phyloP scores from a whole-genome alignment of 2,797 vertebrate genomes.

The Chromis chromis region DNA sequence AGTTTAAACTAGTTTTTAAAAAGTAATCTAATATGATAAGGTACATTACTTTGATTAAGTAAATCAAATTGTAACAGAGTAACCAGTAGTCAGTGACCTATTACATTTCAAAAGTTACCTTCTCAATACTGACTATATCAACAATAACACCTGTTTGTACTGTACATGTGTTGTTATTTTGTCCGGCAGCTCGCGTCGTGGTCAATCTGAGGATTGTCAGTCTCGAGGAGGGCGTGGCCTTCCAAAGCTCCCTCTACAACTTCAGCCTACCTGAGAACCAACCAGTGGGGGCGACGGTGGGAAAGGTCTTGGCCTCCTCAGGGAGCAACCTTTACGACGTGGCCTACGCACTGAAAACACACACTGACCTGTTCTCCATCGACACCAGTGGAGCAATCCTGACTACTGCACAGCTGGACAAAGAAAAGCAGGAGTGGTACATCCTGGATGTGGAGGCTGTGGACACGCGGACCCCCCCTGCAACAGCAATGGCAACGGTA shows the following conservation, averaged over 20 bases:
- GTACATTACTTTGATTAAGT: no score
- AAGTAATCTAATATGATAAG: no score
- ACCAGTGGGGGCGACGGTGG: slow-evolving; percentile 62
- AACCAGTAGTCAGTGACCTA: no score
- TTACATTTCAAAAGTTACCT: no score
- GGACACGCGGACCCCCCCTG: slow-evolving; percentile 80
- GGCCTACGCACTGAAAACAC: slow-evolving; percentile 75
- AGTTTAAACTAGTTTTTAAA: no score
- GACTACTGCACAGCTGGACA: slow-evolving; percentile 71
- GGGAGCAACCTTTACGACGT: slow-evolving; percentile 67
- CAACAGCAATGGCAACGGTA: slow-evolving; percentile 81
- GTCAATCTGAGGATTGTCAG: slow-evolving; percentile 71
- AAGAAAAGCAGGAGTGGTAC: slow-evolving; percentile 80
- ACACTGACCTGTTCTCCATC: slow-evolving; percentile 80
- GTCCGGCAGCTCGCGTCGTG: slow-evolving; percentile 71
- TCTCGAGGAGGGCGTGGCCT: slow-evolving; percentile 70
- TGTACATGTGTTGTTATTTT: not conserved
- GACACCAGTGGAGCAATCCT: slow-evolving; percentile 69
- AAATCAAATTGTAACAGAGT: no score
- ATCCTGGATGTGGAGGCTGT: slow-evolving; percentile 81
- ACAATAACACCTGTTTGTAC: no score
- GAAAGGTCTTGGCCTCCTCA: slow-evolving; percentile 73
- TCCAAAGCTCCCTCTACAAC: slow-evolving; percentile 78
- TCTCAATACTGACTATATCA: no score
- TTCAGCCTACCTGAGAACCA: slow-evolving; percentile 81